A percentile compares a stretch with the other conserved stretches of the same genome.
phyloP scores from a whole-genome alignment of 2,797 vertebrate species.

The Macrochelys suwanniensis region DNA sequence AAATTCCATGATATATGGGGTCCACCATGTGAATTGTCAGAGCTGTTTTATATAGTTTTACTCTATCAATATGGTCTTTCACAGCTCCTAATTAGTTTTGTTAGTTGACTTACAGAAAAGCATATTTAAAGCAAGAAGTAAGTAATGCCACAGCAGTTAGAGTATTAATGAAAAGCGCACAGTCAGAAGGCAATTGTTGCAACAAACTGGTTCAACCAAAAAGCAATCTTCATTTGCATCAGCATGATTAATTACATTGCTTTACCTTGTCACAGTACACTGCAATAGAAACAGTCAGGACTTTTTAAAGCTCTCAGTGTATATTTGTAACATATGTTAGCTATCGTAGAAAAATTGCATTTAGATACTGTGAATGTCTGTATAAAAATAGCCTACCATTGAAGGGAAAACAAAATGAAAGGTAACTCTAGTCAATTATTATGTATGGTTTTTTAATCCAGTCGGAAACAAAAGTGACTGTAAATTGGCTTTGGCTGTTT shows the following conservation, averaged over 20 bases:
- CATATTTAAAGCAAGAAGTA: constrained; percentile 70
- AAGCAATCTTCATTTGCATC: constrained; percentile 74
- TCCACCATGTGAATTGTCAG: constrained; percentile 78
- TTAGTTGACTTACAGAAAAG: constrained; percentile 79
- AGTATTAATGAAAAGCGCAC: constrained; percentile 75
- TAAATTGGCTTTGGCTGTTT: constrained; percentile 32
- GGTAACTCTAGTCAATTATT: constrained; percentile 10
- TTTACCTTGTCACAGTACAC: constrained; percentile 59
- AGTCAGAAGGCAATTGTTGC: constrained; percentile 68
- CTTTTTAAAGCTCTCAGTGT: constrained; percentile 19
- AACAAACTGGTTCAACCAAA: constrained; percentile 52
- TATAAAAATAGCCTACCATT: constrained; percentile 50
- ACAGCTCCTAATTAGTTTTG: constrained; percentile 81
- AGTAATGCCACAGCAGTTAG: constrained; percentile 64
- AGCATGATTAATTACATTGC: constrained; percentile 69
- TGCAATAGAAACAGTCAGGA: constrained; percentile 18
- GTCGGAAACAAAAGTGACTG: neutral
- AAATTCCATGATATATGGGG: constrained; percentile 70
- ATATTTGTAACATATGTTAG: constrained; percentile 11
- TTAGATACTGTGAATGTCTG: neutral
- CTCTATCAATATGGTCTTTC: constrained; percentile 81
- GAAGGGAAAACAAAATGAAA: constrained; percentile 43
- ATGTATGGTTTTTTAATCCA: constrained; percentile 43
- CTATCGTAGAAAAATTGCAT: neutral
- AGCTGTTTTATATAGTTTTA: constrained; percentile 73